phyloP scores from a whole-genome alignment of 2,888 invertebrate species.

The Coelinius sp. region DNA sequence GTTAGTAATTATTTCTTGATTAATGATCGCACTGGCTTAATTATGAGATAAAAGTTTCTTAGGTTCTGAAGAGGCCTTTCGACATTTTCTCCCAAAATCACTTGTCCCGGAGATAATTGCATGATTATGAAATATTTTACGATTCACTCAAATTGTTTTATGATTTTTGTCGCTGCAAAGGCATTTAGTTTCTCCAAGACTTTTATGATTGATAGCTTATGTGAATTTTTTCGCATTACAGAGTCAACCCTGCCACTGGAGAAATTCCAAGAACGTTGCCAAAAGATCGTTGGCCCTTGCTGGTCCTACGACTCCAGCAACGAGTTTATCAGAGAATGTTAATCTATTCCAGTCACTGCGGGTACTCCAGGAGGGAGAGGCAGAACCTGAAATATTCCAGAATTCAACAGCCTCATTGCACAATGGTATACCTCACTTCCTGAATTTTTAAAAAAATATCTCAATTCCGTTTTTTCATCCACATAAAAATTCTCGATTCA shows the following conservation, averaged over 20 bases:
- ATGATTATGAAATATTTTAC: no score
- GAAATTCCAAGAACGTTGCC: conserved; percentile 86
- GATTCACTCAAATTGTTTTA: no score
- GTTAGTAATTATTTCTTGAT: conserved; percentile 73
- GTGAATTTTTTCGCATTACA: conserved; percentile 64
- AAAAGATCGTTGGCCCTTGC: conserved; percentile 78
- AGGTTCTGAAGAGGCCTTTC: no score
- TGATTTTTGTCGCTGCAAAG: no score
- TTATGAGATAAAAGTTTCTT: no score
- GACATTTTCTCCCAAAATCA: no score
- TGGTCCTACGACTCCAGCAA: conserved; percentile 68
- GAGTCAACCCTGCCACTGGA: conserved; percentile 95
- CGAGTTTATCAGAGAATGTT: conserved; percentile 85
- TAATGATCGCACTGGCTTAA: no score
- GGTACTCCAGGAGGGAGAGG: conserved; percentile 89
- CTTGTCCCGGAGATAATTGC: no score
- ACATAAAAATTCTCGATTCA: no score
- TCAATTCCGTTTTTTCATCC: background rate
- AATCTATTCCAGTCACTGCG: conserved; percentile 90
- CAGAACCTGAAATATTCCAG: conserved; percentile 74
- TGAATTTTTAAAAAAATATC: conserved; percentile 7
- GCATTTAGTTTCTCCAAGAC: background rate
- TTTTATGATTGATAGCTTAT: background rate
- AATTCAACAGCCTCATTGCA: conserved; percentile 63
- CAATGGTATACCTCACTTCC: conserved; percentile 54